Evolutionary conservation across 2,797 vertebrate genomes (phyloP), one percentile per base, ranked within the genome.

Genomic region (Cetoscarus ocellatus): DNA sequence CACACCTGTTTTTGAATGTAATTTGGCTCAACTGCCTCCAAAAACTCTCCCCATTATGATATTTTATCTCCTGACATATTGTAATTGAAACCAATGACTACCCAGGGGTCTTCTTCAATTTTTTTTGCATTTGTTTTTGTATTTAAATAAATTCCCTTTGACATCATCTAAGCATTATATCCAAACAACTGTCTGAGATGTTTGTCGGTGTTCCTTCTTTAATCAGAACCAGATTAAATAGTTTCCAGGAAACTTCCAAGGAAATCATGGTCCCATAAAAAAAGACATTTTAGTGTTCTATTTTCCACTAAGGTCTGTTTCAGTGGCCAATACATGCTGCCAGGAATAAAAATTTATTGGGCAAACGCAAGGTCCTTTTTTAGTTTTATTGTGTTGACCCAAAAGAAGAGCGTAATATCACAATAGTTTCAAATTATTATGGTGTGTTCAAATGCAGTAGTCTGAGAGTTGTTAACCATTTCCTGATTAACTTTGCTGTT

Each of bases 151-250:
- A 34, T 58, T 68, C n/a, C 14, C 42, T 15, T 55, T 39, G 44
- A 62, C 43, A 44, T 59, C 18, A 66, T 45, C 19, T 51, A 10
- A 34, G 19, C 49, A 50, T 11, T 3, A 27, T 47, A 62, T 56
- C 63, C 0, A 35, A 49, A 65, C n/a, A 45, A 18, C 8, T 51
- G 13, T 66, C 19, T 53, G 48, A 27, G 27, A 45, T 0, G 8
- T 52, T 63, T 58, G 17, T 43, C 48, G 64, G 12, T 47, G 7
- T 38, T 63, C 12, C 45, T 38, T 49, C 4, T 14, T 13, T 40
- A 64, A 78, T 78, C 38, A 40, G 9, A 49, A 50, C 38, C 69
- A 78, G 44, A 55, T 64, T 35, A 51, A 35, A 13, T 10, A 3
- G 7, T 36, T 61, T 58, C 65, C 66, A 59, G 54, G 49, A 66